These are phyloP conservation scores for Thymelicus sylvestris DNA, from an alignment of 2,888 invertebrate genomes.

Conservation along the genomic window DNA sequence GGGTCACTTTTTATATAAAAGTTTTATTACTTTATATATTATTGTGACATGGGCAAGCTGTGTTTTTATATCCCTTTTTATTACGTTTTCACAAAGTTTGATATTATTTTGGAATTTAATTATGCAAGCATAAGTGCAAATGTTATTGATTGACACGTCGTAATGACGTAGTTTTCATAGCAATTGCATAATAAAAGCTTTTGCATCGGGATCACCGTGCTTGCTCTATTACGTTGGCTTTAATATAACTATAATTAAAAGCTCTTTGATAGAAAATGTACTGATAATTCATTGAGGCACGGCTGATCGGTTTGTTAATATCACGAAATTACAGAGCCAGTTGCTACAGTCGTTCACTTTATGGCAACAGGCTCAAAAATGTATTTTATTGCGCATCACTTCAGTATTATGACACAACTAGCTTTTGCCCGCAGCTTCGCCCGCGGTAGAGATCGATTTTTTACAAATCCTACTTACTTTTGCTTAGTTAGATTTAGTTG, in stretches of 20 bases:
- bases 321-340: slow-evolving; percentile 34
- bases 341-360: slow-evolving; percentile 55
- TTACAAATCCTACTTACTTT: no score
- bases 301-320: slow-evolving; percentile 51
- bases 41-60: not conserved
- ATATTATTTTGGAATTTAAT: slow-evolving; percentile 6
- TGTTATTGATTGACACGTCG: not conserved
- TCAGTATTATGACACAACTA: slow-evolving; percentile 41
- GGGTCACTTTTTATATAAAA: slow-evolving; percentile 57
- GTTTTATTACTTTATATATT: slow-evolving; percentile 53
- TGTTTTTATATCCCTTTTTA: slow-evolving; percentile 10
- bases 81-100: not conserved
- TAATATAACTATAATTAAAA: slow-evolving; percentile 54
- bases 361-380: slow-evolving; percentile 54
- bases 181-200: slow-evolving; percentile 50
- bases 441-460: no score
- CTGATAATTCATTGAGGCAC: slow-evolving; percentile 57
- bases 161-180: slow-evolving; percentile 47
- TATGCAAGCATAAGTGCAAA: not conserved
- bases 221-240: slow-evolving; percentile 42
- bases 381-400: slow-evolving; percentile 32
- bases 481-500: no score
- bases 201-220: slow-evolving; percentile 43
- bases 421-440: no score
- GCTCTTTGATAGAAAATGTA: slow-evolving; percentile 49